These are phyloP conservation scores for Andrena praecox DNA, from an alignment of 2,888 invertebrate genomes.

Conservation along the genomic window DNA sequence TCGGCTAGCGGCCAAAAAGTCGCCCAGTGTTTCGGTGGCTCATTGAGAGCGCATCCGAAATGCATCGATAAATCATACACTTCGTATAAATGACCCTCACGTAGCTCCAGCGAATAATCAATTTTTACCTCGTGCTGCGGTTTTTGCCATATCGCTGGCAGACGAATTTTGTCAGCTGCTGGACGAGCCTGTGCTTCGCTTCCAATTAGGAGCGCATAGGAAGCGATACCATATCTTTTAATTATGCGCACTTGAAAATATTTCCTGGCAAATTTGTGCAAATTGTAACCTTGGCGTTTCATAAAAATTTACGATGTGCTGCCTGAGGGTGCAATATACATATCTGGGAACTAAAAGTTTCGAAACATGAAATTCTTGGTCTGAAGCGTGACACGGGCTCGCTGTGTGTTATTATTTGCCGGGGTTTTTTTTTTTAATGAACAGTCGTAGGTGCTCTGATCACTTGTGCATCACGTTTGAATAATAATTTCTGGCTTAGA, in stretches of 20 bases:
- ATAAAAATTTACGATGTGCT: no score
- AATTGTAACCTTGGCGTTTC: no score
- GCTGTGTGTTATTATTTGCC: background rate
- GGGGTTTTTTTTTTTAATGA: background rate
- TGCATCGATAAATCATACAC: slow-evolving; percentile 63
- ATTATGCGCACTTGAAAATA: background rate
- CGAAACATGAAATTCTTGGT: no score
- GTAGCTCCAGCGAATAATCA: slow-evolving; percentile 55
- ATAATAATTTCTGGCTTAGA: background rate
- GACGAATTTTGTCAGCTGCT: slow-evolving; percentile 44
- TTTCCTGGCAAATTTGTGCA: no score
- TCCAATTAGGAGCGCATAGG: background rate
- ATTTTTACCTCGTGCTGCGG: slow-evolving; percentile 35
- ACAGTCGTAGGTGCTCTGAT: background rate
- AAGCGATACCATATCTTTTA: slow-evolving; percentile 9
- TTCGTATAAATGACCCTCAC: slow-evolving; percentile 52
- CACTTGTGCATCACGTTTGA: background rate
- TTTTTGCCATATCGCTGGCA: slow-evolving; percentile 27
- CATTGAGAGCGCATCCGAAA: slow-evolving; percentile 49
- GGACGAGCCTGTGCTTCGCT: background rate
- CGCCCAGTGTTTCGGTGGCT: slow-evolving; percentile 52
- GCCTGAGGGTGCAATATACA: background rate
- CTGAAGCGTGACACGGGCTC: background rate
- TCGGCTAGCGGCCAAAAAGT: slow-evolving; percentile 55
- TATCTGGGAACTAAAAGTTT: background rate